Evolutionary conservation across 1,140 invertebrate genomes (phyloP), one percentile per base, ranked within the genome.

Genomic region (Trichomalopsis sarcophagae): DNA sequence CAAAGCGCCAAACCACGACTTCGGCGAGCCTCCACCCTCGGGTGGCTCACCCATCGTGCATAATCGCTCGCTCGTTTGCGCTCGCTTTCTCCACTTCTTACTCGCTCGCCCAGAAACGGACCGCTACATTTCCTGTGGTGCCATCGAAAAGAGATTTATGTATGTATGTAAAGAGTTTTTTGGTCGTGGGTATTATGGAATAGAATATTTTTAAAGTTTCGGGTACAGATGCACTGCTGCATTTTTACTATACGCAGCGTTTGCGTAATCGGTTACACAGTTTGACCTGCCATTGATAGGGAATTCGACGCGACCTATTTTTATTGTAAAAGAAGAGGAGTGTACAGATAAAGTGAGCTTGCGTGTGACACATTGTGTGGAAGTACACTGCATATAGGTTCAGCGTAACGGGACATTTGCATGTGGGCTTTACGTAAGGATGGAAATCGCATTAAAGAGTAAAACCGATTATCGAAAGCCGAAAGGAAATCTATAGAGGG

Each of bases 1-100:
- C 27, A 47, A 17, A 21, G 62, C 23, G 2, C 23, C 10, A 11
- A 27, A 2, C 68, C 23, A 71, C 68, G 10, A 30, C 68, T 71
- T 13, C 55, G 17, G 3, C n/a, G 44, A 84, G 66, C 89, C 89
- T 89, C 89, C 89, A 89, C 89, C 90, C 89, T 90, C 89, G 85
- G 90, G 88, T 89, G 90, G 87, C 75, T 90, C 91, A 89, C 89
- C 87, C 93, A 93, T 93, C 81, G 90, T 90, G 92, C 91, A 92
- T 92, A 75, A n/a, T 62, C 55, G 55, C 55, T 62, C 21, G 21
- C 27, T 71, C 68, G 27, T 71, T 33, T 17, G 3, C 40, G 27
- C 30, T 40, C n/a, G 13, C 33, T 33, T 76, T 40, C 11, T n/a
- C 36, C 30, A 44, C 74, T 44, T 47, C 40, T 62, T n/a, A 62